phyloP scores from a whole-genome alignment of 2,797 vertebrate genomes.

The Acanthurus leucopareius region DNA sequence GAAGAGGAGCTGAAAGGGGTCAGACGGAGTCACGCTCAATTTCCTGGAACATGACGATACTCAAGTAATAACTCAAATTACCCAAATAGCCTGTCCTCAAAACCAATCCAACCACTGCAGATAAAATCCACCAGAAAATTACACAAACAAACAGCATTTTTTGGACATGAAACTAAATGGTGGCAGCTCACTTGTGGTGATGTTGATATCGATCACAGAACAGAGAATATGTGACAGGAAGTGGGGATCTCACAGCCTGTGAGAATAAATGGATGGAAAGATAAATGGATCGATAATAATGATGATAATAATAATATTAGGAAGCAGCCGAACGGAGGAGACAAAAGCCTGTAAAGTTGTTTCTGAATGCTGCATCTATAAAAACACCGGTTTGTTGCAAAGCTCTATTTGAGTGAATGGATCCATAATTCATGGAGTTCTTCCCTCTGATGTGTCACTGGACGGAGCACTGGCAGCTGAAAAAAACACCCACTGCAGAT shows the following conservation, averaged over 20 bases:
- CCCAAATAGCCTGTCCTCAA: conserved; percentile 3
- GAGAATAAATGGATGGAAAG: not conserved
- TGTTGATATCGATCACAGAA: too few species aligned
- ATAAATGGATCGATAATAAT: not conserved
- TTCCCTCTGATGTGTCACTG: too few species aligned
- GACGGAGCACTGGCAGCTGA: too few species aligned
- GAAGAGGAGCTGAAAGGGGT: conserved; percentile 30
- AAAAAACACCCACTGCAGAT: too few species aligned
- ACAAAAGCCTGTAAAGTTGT: too few species aligned
- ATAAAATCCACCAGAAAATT: not conserved
- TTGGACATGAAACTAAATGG: not conserved
- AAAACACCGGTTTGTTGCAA: too few species aligned
- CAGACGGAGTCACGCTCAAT: conserved; percentile 38
- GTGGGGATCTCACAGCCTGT: not conserved
- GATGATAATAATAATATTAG: not conserved
- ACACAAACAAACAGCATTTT: not conserved
- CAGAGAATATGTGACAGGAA: not conserved
- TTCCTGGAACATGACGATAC: conserved; percentile 37
- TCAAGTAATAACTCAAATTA: conserved; percentile 25
- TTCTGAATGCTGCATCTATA: too few species aligned
- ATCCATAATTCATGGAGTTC: too few species aligned
- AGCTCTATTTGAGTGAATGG: too few species aligned
- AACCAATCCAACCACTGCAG: not conserved
- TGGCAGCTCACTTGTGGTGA: not conserved
- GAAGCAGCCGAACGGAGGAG: not conserved